These are phyloP conservation scores for Hypomecis atomaria DNA, from an alignment of 2,888 invertebrate genomes.

Conservation along the genomic window DNA sequence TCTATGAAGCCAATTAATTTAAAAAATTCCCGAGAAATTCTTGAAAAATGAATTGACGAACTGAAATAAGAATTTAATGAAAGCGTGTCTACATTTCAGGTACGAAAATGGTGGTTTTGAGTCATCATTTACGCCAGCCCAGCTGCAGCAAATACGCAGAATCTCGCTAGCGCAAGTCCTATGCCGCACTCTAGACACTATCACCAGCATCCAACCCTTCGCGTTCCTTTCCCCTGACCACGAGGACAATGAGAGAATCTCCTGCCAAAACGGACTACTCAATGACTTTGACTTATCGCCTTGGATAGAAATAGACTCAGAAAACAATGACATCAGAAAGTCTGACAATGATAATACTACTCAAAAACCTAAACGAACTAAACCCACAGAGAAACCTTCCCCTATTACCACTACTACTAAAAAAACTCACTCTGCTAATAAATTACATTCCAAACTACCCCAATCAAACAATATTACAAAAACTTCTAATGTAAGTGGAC, in stretches of 20 bases:
- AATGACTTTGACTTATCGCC: constrained; percentile 85
- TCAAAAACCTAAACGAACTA: constrained; percentile 51
- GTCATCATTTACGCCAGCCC: constrained; percentile 90
- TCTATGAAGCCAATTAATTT: too few species aligned
- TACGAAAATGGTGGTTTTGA: constrained; percentile 91
- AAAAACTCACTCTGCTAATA: constrained; percentile 18
- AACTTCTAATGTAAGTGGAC: constrained; percentile 47
- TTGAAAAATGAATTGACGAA: too few species aligned
- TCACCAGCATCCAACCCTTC: constrained; percentile 89
- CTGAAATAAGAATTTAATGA: background rate
- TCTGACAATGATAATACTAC: constrained; percentile 59
- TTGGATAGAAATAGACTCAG: constrained; percentile 84
- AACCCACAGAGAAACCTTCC: constrained; percentile 43
- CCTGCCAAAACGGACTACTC: constrained; percentile 82
- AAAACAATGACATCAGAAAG: constrained; percentile 71
- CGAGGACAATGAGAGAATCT: constrained; percentile 84
- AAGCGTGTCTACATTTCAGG: constrained; percentile 60
- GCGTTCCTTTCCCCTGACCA: constrained; percentile 87
- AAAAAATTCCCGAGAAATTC: too few species aligned
- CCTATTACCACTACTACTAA: constrained; percentile 54
- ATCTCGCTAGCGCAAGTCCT: constrained; percentile 90
- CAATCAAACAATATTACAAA: constrained; percentile 37
- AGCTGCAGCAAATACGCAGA: constrained; percentile 89
- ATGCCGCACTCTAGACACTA: constrained; percentile 87
- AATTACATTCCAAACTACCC: constrained; percentile 34